phyloP scores from a whole-genome alignment of 2,113 vertebrate species.

The Nanger granti region DNA sequence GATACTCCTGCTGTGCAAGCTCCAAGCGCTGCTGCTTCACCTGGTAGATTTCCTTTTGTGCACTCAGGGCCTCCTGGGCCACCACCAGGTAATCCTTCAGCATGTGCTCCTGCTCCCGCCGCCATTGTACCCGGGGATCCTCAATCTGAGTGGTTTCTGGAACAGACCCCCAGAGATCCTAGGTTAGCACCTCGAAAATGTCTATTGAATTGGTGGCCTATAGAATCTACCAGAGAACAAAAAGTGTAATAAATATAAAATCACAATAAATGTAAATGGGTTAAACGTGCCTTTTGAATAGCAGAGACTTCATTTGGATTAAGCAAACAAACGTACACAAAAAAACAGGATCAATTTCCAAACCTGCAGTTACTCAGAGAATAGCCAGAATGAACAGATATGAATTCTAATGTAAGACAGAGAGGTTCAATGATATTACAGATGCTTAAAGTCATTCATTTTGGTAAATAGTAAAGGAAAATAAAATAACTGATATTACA shows the following conservation, averaged over 20 bases:
- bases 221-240: background rate
- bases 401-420: background rate
- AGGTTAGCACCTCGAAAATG: background rate
- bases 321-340: background rate
- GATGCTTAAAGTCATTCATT: background rate
- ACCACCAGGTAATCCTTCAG: conserved; percentile 95
- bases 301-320: background rate
- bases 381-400: background rate
- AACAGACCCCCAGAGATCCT: conserved; percentile 40
- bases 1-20: conserved; percentile 95
- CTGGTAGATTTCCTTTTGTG: conserved; percentile 96
- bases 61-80: conserved; percentile 92
- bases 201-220: background rate
- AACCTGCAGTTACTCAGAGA: background rate
- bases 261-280: background rate
- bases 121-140: conserved; percentile 96
- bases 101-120: conserved; percentile 95
- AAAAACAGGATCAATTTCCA: background rate
- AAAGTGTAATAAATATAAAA: background rate
- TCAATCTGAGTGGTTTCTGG: conserved; percentile 95
- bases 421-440: background rate
- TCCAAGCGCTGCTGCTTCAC: conserved; percentile 96
- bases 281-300: background rate
- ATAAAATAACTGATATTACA: background rate
- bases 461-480: background rate